A percentile compares a stretch with the other conserved stretches of the same genome.
phyloP scores from a whole-genome alignment of 1,140 invertebrate genomes.

The Polyergus mexicanus region DNA sequence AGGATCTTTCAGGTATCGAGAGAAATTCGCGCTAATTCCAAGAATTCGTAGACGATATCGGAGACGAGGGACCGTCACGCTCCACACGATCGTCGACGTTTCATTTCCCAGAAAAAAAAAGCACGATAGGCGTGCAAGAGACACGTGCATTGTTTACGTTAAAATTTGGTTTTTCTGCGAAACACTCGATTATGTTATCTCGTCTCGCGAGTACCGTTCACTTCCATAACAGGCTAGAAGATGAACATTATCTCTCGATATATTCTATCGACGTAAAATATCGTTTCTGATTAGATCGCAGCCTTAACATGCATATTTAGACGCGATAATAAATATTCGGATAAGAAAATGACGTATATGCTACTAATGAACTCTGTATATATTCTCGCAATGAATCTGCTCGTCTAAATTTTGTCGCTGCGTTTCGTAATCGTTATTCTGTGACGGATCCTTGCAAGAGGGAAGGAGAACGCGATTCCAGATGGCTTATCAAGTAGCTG shows the following conservation, averaged over 20 bases:
- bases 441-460: slow-evolving; percentile 9
- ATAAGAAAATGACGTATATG: not conserved
- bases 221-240: not conserved
- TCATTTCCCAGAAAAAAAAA: not conserved
- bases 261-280: not conserved
- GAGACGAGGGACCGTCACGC: not conserved
- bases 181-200: not conserved
- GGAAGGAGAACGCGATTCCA: slow-evolving; percentile 28
- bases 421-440: not conserved
- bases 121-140: not conserved
- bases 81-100: not conserved
- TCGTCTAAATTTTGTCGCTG: not conserved
- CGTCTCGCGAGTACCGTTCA: not conserved
- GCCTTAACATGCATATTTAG: not conserved
- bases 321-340: not conserved
- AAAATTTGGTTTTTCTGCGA: not conserved
- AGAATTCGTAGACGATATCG: no score
- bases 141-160: slow-evolving; percentile 6
- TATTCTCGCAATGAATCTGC: not conserved
- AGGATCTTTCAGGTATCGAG: not conserved
- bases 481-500: slow-evolving; percentile 37
- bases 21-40: not conserved
- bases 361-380: not conserved
- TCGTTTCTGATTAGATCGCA: not conserved
- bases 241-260: not conserved